Base-by-base conservation (phyloP, 1,140 invertebrate genomes). In the Procambarus clarkii region DNA sequence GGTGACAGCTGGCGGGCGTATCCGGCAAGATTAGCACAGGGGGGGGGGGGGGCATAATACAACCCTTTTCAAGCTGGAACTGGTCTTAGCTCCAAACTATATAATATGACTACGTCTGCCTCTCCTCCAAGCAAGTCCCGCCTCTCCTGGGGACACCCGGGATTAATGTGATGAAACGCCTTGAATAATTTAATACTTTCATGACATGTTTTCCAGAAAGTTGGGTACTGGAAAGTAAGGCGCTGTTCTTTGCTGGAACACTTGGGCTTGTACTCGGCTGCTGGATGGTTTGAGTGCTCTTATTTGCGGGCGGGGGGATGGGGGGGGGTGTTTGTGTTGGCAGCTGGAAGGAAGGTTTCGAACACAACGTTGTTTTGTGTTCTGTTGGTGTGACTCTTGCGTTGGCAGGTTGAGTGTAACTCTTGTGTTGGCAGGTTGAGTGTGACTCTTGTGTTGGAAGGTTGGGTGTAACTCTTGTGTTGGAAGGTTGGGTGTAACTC, bases 131-230 rank as follows among this genome's bases (percentile, higher is more conserved):
- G 34, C 48, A 85, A 71, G 21, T 48, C 83, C 24, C 11, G 64
- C 34, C 44, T 71, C 83, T 71, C 83, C 18, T 21, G 83, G 83
- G 83, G 74, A 74, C 79, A 48, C 83, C 60, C 69, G 60, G 69
- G 83, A 85, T 85, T 85, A 85, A 85, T 85, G 83, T 85, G 83
- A 85, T 85, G 83, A 85, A 85, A 85, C 83, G 74, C 44, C 13
- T 46, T 85, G 83, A 85, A 85, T 85, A 85, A 85, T 85, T 85
- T 85, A 85, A 85, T 85, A 85, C 64, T 85, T 85, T 54, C 83
- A 85, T 85, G 83, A 85, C 83, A 85, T 85, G 83, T 85, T 85
- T 85, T 85, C 83, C 83, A 71, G 60, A 24, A 71, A 54, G 24
- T 69, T 84, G 44, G 83, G 79, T 81, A 58, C 45, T 80, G 46